phyloP scores from a whole-genome alignment of 2,888 invertebrate genomes.

The Napeogenes sylphis region DNA sequence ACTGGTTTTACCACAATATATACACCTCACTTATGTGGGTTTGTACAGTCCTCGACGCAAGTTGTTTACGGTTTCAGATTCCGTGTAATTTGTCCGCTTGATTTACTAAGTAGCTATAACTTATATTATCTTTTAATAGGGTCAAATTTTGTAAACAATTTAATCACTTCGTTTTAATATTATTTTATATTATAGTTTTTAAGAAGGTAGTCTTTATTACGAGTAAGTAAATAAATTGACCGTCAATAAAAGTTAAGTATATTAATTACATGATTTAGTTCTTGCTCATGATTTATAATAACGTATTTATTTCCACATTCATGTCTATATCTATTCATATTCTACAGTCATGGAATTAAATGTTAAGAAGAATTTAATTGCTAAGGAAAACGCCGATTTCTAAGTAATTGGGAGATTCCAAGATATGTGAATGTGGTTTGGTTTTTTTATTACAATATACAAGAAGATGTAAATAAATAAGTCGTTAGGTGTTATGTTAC shows the following conservation, averaged over 20 bases:
- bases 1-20: conserved; percentile 34
- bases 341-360: background rate
- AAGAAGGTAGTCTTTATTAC: too few species aligned
- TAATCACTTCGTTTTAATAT: too few species aligned
- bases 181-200: too few species aligned
- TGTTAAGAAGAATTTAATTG: background rate
- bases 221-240: background rate
- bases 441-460: background rate
- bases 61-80: background rate
- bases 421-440: background rate
- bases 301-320: background rate
- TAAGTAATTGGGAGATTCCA: background rate
- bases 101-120: too few species aligned
- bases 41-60: conserved; percentile 22
- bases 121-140: too few species aligned
- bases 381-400: background rate
- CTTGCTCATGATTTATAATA: background rate
- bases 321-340: too few species aligned
- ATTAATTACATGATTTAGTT: background rate
- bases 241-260: background rate
- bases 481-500: too few species aligned
- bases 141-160: too few species aligned
- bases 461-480: too few species aligned
- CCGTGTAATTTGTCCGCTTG: too few species aligned
- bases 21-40: conserved; percentile 35